phyloP scores from a whole-genome alignment of 2,113 vertebrate species.

The Callorhinus ursinus region DNA sequence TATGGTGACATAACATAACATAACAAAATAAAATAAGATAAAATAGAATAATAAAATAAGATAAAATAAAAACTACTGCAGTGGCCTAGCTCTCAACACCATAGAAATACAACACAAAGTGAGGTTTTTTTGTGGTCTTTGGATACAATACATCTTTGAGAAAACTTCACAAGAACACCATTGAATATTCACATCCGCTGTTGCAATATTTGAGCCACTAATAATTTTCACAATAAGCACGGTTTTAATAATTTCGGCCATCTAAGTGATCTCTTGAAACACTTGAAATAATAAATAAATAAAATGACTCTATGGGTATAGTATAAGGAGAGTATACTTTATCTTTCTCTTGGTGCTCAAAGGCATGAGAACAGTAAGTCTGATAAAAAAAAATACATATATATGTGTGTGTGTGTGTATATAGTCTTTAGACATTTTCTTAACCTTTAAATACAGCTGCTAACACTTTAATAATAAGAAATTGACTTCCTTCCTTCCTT shows the following conservation, averaged over 20 bases:
- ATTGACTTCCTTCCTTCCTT: neutral
- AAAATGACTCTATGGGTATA: neutral
- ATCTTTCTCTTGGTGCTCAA: neutral
- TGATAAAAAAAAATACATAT: neutral
- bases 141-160: neutral
- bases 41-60: too few species aligned
- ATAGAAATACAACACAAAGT: neutral
- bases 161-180: neutral
- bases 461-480: neutral
- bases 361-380: neutral
- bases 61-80: neutral
- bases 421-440: neutral
- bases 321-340: neutral
- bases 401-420: too few species aligned
- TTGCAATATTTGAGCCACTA: neutral
- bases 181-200: neutral
- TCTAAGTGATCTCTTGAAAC: neutral
- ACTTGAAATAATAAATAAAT: neutral
- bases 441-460: neutral
- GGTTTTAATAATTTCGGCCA: neutral
- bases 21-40: too few species aligned
- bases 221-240: neutral
- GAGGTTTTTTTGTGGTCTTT: neutral
- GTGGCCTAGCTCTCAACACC: neutral
- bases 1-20: too few species aligned